These are phyloP conservation scores for Blastomussa wellsi DNA, from an alignment of 92 coral and sea anemone genomes.

Conservation along the genomic window DNA sequence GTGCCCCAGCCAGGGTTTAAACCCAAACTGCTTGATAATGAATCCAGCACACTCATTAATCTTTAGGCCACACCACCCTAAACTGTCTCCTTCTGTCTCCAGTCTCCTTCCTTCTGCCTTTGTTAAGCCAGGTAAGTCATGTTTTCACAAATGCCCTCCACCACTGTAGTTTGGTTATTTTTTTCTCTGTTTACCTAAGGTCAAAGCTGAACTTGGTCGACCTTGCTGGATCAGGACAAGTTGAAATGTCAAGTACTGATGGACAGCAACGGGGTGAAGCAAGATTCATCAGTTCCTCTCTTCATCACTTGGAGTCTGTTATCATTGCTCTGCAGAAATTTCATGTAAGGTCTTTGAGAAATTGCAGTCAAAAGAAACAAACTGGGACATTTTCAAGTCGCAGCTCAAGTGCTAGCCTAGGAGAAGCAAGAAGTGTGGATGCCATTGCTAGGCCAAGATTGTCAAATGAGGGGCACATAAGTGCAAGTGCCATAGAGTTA, in stretches of 20 bases:
- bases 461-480: not conserved
- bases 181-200: constrained; percentile 19
- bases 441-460: not conserved
- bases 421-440: not conserved
- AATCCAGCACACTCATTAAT: no score
- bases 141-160: not conserved
- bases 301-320: constrained; percentile 61
- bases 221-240: constrained; percentile 63
- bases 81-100: no score
- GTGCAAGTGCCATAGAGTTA: constrained; percentile 46
- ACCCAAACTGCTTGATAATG: no score
- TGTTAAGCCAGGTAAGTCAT: no score
- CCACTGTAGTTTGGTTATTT: not conserved
- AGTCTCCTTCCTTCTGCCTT: no score
- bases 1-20: no score
- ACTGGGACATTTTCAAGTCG: not conserved
- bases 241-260: constrained; percentile 1
- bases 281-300: constrained; percentile 49
- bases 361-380: constrained; percentile 4
- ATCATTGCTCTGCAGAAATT: constrained; percentile 61
- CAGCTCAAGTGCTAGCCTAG: constrained; percentile 10
- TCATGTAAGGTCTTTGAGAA: not conserved
- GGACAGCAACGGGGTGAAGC: constrained; percentile 19
- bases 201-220: constrained; percentile 72
- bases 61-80: no score